Conservation (phyloP, 2,113 vertebrate genomes). For the Pungitius pungitius region DNA sequence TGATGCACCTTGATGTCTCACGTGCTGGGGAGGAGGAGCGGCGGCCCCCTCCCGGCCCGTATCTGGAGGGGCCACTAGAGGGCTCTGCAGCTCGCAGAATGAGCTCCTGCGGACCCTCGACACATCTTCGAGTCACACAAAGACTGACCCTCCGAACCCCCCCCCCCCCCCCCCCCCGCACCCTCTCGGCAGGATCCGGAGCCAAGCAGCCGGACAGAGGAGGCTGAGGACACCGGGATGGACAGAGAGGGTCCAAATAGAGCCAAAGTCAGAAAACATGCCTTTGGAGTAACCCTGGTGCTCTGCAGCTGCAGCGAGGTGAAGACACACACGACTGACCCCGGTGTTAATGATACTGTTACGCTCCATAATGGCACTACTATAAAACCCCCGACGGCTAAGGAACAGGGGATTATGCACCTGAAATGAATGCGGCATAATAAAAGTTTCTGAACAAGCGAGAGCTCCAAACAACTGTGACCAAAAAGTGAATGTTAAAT, state of each 20-base stretch:
- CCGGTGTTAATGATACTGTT: slow-evolving; percentile 54
- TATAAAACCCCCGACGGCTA: slow-evolving; percentile 28
- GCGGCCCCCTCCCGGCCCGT: slow-evolving; percentile 9
- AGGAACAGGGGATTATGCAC: slow-evolving; percentile 43
- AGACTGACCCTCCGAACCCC: no score
- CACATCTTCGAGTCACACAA: slow-evolving; percentile 35
- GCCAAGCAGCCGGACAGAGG: slow-evolving; percentile 60
- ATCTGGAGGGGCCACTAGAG: slow-evolving; percentile 70
- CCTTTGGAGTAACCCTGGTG: slow-evolving; percentile 41
- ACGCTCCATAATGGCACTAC: slow-evolving; percentile 42
- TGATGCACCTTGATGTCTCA: slow-evolving; percentile 42
- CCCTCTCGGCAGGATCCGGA: slow-evolving; percentile 15
- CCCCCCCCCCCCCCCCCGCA: not conserved
- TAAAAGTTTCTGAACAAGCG: slow-evolving; percentile 30
- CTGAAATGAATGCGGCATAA: slow-evolving; percentile 43
- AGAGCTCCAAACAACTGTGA: slow-evolving; percentile 41
- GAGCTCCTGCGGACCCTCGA: slow-evolving; percentile 6
- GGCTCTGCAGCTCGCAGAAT: slow-evolving; percentile 78
- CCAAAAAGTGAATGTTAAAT: slow-evolving; percentile 24
- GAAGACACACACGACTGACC: slow-evolving; percentile 55
- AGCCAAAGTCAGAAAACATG: slow-evolving; percentile 50
- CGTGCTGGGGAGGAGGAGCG: slow-evolving; percentile 29
- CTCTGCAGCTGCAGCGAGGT: slow-evolving; percentile 59
- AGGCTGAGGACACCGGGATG: slow-evolving; percentile 56
- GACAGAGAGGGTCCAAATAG: slow-evolving; percentile 47